phyloP scores from a whole-genome alignment of 1,140 invertebrate species.

The Aphis craccivora region DNA sequence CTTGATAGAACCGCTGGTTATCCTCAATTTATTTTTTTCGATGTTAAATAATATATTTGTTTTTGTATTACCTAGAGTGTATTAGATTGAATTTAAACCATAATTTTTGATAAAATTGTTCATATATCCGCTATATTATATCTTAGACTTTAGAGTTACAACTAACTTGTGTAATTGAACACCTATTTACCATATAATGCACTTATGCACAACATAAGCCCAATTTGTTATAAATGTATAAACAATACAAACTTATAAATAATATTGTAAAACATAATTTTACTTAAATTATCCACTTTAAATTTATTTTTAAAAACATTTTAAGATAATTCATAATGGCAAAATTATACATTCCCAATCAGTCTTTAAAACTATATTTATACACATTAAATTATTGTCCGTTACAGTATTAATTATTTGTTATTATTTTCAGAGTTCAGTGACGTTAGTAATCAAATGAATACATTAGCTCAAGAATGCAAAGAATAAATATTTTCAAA shows the following conservation, averaged over 20 bases:
- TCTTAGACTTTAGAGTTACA: no score
- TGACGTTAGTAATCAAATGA: neutral
- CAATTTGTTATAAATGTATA: neutral
- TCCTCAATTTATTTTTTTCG: no score
- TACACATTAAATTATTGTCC: conserved; percentile 9
- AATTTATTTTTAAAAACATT: neutral
- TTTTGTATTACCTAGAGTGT: no score
- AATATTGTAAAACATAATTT: neutral
- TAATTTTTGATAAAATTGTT: no score
- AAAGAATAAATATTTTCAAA: conserved; percentile 42
- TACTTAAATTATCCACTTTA: neutral
- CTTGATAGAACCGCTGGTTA: no score
- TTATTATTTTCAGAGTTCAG: conserved; percentile 44
- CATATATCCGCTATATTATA: no score
- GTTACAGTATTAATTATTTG: neutral
- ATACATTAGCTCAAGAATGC: conserved; percentile 27
- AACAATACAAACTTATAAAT: neutral
- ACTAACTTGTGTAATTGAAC: no score
- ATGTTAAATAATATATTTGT: no score
- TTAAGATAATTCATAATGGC: neutral
- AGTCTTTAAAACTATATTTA: conserved; percentile 22
- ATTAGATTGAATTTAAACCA: no score
- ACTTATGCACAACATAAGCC: neutral
- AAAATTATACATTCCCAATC: neutral
- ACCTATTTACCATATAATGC: no score